A percentile compares a stretch with the other conserved stretches of the same genome.
Conservation (phyloP, 1,140 invertebrate species). For the Bradysia coprophila region DNA sequence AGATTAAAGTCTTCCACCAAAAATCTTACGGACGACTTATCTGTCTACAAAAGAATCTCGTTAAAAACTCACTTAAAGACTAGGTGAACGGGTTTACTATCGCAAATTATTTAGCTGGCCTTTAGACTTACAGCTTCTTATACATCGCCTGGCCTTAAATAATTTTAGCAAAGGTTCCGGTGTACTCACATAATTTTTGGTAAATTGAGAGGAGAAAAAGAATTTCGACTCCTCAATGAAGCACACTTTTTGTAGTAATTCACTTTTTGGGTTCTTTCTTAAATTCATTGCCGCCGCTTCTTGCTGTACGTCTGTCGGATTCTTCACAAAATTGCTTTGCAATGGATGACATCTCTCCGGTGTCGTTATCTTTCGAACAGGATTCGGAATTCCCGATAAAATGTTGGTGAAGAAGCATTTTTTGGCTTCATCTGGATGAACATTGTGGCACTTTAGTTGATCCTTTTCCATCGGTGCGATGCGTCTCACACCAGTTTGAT, state of each 20-base stretch:
- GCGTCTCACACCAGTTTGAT: too few species aligned
- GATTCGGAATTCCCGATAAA: background rate
- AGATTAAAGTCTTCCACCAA: too few species aligned
- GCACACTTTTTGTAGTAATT: background rate
- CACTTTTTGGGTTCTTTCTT: background rate
- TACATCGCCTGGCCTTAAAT: too few species aligned
- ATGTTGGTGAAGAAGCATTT: background rate
- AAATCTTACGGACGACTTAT: too few species aligned
- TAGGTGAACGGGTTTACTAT: too few species aligned
- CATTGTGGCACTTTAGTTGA: too few species aligned
- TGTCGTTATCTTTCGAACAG: background rate
- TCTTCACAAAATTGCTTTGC: background rate
- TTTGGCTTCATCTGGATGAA: background rate
- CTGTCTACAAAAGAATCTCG: too few species aligned
- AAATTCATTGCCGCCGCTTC: background rate
- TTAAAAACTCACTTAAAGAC: too few species aligned
- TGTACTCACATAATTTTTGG: conserved; percentile 16
- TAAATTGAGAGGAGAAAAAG: conserved; percentile 19
- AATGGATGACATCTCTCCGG: background rate
- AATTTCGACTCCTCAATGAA: background rate
- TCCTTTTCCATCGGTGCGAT: too few species aligned
- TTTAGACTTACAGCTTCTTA: too few species aligned
- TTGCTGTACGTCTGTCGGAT: too few species aligned
- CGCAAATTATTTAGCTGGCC: too few species aligned
- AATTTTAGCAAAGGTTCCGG: conserved; percentile 5